phyloP scores from a whole-genome alignment of 2,113 vertebrate species.

The Archocentrus centrarchus region DNA sequence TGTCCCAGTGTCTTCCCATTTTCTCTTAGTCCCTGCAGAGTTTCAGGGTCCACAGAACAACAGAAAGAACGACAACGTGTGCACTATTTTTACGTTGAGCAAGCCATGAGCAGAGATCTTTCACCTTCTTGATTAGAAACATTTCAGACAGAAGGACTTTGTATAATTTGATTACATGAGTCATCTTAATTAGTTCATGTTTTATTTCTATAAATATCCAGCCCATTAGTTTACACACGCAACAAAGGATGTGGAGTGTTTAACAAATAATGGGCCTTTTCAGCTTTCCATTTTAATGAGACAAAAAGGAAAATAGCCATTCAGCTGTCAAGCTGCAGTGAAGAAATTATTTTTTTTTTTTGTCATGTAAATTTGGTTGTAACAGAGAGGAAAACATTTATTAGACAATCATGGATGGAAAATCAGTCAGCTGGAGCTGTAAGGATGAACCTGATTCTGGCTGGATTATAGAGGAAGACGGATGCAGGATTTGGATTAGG shows the following conservation, averaged over 20 bases:
- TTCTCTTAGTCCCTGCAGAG: not conserved
- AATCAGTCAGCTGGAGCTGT: not conserved
- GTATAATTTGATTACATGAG: constrained; percentile 4
- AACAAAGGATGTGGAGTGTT: constrained; percentile 8
- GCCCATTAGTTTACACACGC: constrained; percentile 3
- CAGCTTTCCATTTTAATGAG: constrained; percentile 9
- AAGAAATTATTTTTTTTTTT: not conserved
- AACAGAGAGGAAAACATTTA: constrained; percentile 17
- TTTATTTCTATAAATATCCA: constrained; percentile 1
- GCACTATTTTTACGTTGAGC: not conserved
- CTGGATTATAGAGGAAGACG: not conserved
- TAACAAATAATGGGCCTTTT: constrained; percentile 13
- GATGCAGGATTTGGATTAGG: not conserved
- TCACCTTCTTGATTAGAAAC: not conserved
- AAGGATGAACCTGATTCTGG: not conserved
- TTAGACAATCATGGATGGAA: not conserved
- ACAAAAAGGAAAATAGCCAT: constrained; percentile 11
- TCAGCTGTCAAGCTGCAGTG: constrained; percentile 9
- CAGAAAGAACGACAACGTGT: not conserved
- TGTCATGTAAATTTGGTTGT: constrained; percentile 16
- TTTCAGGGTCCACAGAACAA: not conserved
- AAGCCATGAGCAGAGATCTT: not conserved
- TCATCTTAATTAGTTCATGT: constrained; percentile 15
- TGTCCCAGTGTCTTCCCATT: not conserved
- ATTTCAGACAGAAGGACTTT: not conserved